Evolutionary conservation across 35 echinoderm and acorn worm genomes (phyloP), one percentile per base, ranked within the genome.

Genomic region (Apostichopus californicus): DNA sequence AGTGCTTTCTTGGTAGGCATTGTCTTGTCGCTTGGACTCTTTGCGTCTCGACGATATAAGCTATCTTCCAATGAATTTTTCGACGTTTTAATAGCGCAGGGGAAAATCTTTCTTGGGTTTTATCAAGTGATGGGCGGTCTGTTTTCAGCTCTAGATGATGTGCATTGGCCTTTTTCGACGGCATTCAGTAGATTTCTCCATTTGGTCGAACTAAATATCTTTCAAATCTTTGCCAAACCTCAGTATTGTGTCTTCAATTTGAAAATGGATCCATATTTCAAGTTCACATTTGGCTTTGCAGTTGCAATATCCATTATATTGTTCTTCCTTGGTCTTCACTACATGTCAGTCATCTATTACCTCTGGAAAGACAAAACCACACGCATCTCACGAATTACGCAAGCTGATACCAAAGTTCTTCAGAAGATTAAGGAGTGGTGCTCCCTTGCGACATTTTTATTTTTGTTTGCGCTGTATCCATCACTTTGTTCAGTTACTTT

Each of bases 71-170:
- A 34, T 26, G 63, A 72, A 20, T 24, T 89, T 7, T 25, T 89
- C 60, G 86, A 89, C 64, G 15, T 9, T 63, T 26, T 89, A 10
- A 89, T 89, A 26, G 60, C 86, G 46, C 81, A 89, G 20, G 52
- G 17, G 1, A 89, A 89, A 73, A 73, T 89, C 21, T 68, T 89
- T 52, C 26, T 89, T 20, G 86, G 61, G 1, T 89, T 89, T 72
- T 89, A 65, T 15, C 86, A 89, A 55, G 68, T 89, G 1, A 72
- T 89, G 23, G 86, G 86, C 1, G 86, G 86, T 52, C 68, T 89
- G 7, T 89, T 68, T 14, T 89, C 86, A 8, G 60, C 86, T 2
- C 22, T 89, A 52, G 23, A 89, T 15, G 86, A 89, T 24, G 64
- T 89, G 25, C 58, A 53, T 89, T 89, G 60, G 61, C 86, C 86